phyloP scores from a whole-genome alignment of 2,113 vertebrate species.

The Dissostichus mawsoni region DNA sequence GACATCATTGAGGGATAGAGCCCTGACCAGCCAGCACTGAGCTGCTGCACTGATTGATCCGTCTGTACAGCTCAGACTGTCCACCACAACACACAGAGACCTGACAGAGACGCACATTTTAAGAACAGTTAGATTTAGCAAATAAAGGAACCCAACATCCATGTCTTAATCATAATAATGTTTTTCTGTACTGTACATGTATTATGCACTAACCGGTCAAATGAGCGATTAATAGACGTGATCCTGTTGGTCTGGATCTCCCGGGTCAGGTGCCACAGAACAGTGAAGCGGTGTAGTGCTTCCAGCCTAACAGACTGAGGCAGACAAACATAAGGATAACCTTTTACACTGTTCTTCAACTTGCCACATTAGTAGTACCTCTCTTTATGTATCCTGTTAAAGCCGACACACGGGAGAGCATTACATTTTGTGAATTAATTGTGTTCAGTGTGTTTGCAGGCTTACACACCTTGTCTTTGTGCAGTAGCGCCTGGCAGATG shows the following conservation, averaged over 20 bases:
- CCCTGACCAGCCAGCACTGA: constrained; percentile 94
- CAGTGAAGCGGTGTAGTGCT: constrained; percentile 93
- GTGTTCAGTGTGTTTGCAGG: background rate
- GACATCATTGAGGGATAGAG: constrained; percentile 92
- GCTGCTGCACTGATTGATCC: constrained; percentile 91
- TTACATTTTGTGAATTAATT: background rate
- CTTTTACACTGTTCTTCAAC: constrained; percentile 13
- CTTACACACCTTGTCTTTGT: constrained; percentile 89
- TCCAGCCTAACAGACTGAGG: constrained; percentile 90
- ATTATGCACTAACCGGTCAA: constrained; percentile 88
- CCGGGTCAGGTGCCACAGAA: constrained; percentile 97
- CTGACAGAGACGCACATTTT: constrained; percentile 74
- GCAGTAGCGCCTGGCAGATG: constrained; percentile 91
- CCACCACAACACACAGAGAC: constrained; percentile 96
- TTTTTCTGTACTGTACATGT: too few relatives aligned
- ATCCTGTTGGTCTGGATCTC: constrained; percentile 92
- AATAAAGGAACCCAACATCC: background rate
- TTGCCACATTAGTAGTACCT: background rate
- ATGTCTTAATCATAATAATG: too few relatives aligned
- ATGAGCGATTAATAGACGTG: constrained; percentile 92
- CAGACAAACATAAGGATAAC: constrained; percentile 38
- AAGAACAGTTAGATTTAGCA: background rate
- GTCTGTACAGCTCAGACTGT: constrained; percentile 91
- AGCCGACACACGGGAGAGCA: background rate
- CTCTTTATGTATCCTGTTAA: constrained; percentile 11